These are phyloP conservation scores for Deroptyus accipitrinus DNA, from an alignment of 2,113 vertebrate species.

Conservation along the genomic window DNA sequence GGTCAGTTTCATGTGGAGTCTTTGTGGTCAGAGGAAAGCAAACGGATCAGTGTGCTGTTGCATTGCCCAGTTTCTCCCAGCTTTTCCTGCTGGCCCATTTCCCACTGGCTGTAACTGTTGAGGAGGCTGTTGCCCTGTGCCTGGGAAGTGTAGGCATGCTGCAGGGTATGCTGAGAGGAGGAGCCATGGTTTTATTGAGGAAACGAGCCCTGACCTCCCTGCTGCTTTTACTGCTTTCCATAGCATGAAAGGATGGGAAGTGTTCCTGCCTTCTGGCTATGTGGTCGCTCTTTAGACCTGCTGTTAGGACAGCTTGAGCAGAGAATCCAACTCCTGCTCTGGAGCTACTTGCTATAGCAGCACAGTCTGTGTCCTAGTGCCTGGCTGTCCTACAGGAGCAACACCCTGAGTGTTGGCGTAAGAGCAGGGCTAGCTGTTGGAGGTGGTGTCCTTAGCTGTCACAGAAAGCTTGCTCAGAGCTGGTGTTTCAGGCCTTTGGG, in stretches of 20 bases:
- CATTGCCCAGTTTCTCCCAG: not conserved
- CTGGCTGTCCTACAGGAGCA: fast-evolving
- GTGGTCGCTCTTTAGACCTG: not conserved
- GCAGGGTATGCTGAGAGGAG: not conserved
- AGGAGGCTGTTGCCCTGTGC: not conserved
- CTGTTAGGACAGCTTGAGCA: not conserved
- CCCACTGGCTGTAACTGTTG: fast-evolving
- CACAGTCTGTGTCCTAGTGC: not conserved
- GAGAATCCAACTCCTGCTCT: not conserved
- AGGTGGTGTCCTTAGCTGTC: not conserved
- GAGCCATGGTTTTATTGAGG: not conserved
- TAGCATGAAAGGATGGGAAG: not conserved
- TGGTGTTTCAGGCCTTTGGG: not conserved
- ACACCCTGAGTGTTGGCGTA: fast-evolving
- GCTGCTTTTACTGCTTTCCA: not conserved
- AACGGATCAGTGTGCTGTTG: not conserved
- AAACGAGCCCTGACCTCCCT: not conserved
- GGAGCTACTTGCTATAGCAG: not conserved
- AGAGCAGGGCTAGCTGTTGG: not conserved
- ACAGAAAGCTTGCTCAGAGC: not conserved
- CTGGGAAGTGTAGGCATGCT: not conserved
- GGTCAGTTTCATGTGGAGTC: fast-evolving
- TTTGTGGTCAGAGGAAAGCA: not conserved
- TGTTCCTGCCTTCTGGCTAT: not conserved
- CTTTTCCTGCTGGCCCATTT: not conserved